phyloP scores from a whole-genome alignment of 2,888 invertebrate species.

The Hydrotaea cyrtoneurina region DNA sequence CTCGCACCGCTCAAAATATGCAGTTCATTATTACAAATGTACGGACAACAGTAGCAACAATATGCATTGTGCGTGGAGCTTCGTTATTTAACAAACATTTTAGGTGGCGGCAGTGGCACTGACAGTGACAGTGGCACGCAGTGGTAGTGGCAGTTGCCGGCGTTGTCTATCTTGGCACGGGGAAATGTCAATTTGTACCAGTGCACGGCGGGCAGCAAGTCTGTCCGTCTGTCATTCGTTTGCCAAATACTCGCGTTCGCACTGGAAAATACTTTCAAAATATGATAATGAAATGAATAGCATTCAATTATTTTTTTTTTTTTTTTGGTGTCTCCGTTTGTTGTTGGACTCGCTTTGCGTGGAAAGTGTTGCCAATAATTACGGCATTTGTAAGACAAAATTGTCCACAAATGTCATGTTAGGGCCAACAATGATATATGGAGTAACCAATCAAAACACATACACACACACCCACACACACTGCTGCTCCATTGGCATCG shows the following conservation, averaged over 20 bases:
- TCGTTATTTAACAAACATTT: slow-evolving; percentile 11
- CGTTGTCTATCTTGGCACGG: slow-evolving; percentile 40
- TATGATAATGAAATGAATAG: slow-evolving; percentile 54
- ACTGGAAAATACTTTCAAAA: slow-evolving; percentile 35
- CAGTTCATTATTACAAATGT: slow-evolving; percentile 30
- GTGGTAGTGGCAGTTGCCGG: slow-evolving; percentile 15
- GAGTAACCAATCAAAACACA: slow-evolving; percentile 7
- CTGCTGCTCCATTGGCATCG: slow-evolving; percentile 18
- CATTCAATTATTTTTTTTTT: slow-evolving; percentile 42
- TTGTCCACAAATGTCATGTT: slow-evolving; percentile 38
- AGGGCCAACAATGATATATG: slow-evolving; percentile 25
- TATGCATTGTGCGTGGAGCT: slow-evolving; percentile 18
- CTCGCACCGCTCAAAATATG: slow-evolving; percentile 2
- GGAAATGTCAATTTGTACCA: slow-evolving; percentile 17
- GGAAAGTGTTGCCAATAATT: slow-evolving; percentile 47
- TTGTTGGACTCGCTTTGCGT: neutral
- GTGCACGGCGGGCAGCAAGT: neutral
- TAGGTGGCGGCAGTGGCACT: neutral
- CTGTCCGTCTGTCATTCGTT: neutral
- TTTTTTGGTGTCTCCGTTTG: neutral
- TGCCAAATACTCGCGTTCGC: slow-evolving; percentile 26
- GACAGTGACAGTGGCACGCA: neutral
- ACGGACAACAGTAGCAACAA: neutral
- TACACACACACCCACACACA: neutral
- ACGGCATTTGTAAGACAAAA: slow-evolving; percentile 35